Evolutionary conservation across 2,888 invertebrate genomes (phyloP), one percentile per base, ranked within the genome.

Genomic region (Rhyacophila evoluta): DNA sequence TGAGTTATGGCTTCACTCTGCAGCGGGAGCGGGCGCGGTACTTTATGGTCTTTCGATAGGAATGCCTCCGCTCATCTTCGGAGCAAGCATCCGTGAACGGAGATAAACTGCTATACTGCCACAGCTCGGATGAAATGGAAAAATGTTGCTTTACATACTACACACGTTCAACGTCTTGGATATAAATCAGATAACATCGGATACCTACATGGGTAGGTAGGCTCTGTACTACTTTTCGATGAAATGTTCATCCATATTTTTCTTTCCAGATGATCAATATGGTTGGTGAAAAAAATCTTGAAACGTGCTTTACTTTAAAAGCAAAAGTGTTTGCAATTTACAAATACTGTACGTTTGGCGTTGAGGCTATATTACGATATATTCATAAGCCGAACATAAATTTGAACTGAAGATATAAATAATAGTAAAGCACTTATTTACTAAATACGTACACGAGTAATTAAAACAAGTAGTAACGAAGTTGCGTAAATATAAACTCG

Each of bases 1-100:
- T 67, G 73, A 72, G 76, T 76, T 72, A 76, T 55, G 55, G 55
- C 72, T 67, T 67, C 28, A 72, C 72, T 76, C 12, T 29, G 70
- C 37, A 38, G 55, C 38, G 29, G 36, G 11, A 25, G 75, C 69
- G 72, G 37, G 72, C 72, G 36, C 15, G 15, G 25, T 72, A 25
- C 36, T 36, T 37, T 25, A 37, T 37, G 37, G 75, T 38, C 27
- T 68, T 70, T 75, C 75, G 75, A 70, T 75, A 36, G 70, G 75
- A 69, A 68, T 15, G 68, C 70, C 12, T n/a, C 70, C 39, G 28
- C 29, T 38, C 70, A 70, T 70, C 75, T 75, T 70, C 76, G n/a
- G 29, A 39, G 73, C 38, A 55, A 72, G 76, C 72, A 72, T 41
- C 55, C 55, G 76, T 76, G 55, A 72, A 76, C 19, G 38, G 55